Evolutionary conservation across 2,113 vertebrate genomes (phyloP).

Genomic region (Erpornis zantholeuca): DNA sequence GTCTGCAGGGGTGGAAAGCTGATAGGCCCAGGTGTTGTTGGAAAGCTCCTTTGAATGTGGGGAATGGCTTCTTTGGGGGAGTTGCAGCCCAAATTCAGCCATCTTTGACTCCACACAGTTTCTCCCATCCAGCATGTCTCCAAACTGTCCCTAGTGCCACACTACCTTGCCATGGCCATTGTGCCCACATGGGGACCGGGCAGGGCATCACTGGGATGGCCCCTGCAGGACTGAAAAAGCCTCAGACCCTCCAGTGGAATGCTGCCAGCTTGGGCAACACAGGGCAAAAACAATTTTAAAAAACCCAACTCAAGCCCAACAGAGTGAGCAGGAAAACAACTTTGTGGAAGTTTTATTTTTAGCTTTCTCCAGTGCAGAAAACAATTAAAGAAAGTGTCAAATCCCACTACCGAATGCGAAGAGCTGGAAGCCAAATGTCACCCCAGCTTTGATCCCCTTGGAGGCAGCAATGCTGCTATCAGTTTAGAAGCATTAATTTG

Average conservation of each 20-base stretch:
- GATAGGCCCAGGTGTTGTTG: background rate
- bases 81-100: background rate
- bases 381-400: background rate
- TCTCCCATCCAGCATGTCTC: background rate
- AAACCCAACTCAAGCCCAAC: background rate
- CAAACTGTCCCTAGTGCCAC: background rate
- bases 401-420: background rate
- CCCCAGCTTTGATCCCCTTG: background rate
- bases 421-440: constrained; percentile 35
- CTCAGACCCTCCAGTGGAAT: too few species aligned
- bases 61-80: background rate
- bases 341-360: background rate
- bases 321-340: background rate
- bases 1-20: background rate
- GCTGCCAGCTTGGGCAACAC: too few species aligned
- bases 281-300: accelerated
- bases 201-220: background rate
- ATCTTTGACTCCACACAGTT: accelerated
- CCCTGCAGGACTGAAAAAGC: background rate
- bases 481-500: constrained; percentile 25
- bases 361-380: background rate
- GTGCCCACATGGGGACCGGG: accelerated
- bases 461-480: background rate
- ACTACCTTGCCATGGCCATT: accelerated
- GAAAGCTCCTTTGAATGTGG: background rate